Conservation (phyloP, 2,113 vertebrate species). For the Nothoprocta pentlandii region DNA sequence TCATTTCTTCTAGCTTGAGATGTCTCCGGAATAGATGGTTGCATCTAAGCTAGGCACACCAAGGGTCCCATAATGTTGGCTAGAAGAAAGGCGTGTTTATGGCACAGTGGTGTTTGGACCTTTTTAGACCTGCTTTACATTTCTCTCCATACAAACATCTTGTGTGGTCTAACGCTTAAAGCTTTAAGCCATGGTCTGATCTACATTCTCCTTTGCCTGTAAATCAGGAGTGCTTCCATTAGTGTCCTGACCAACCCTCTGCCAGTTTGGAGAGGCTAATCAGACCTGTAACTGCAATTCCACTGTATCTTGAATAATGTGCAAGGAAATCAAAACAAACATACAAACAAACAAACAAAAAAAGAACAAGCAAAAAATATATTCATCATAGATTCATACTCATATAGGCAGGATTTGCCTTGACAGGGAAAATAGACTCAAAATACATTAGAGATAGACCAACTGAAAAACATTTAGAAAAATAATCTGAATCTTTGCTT, state of each 20-base stretch:
- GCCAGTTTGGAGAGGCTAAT: neutral
- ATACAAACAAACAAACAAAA: too few species aligned
- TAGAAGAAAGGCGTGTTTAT: neutral
- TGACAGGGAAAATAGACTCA: neutral
- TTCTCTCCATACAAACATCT: neutral
- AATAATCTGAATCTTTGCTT: neutral
- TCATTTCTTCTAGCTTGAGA: accelerated
- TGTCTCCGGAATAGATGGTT: neutral
- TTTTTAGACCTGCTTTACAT: neutral
- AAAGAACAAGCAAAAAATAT: neutral
- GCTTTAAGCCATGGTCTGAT: neutral
- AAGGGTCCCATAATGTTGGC: neutral
- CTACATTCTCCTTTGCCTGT: neutral
- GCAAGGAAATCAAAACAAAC: neutral
- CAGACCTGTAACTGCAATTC: neutral
- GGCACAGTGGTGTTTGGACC: neutral
- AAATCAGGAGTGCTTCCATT: neutral
- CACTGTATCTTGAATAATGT: neutral
- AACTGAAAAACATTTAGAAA: neutral
- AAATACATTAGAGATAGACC: conserved; percentile 32
- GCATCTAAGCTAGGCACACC: neutral
- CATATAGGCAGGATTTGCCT: neutral
- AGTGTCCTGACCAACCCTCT: neutral
- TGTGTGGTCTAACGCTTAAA: neutral
- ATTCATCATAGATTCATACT: neutral